These are phyloP conservation scores for Gobio gobio DNA, from an alignment of 2,113 vertebrate genomes.

Conservation along the genomic window DNA sequence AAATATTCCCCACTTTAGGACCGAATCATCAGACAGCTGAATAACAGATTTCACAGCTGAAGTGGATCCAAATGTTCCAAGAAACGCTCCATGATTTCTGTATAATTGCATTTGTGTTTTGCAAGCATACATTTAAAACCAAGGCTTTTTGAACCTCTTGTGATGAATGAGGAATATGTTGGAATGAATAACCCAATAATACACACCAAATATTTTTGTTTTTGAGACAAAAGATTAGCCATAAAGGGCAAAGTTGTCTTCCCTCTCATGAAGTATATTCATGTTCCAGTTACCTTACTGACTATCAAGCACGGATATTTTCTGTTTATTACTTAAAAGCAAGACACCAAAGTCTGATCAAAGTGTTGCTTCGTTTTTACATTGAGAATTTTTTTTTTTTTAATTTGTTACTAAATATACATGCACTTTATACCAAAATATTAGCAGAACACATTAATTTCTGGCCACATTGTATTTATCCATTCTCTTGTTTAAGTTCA, in stretches of 20 bases:
- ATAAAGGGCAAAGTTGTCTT: constrained; percentile 9
- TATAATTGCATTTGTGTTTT: constrained; percentile 49
- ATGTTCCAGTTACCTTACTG: no score
- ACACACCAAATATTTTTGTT: not conserved
- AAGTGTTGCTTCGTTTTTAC: no score
- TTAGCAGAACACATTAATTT: no score
- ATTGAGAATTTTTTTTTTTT: no score
- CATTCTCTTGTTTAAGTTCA: no score
- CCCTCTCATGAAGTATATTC: no score
- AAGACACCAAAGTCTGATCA: not conserved
- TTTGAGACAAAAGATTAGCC: constrained; percentile 18
- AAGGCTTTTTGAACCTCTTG: constrained; percentile 30
- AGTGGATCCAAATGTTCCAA: constrained; percentile 37
- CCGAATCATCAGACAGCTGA: constrained; percentile 44
- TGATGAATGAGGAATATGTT: constrained; percentile 33
- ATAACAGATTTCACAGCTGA: constrained; percentile 54
- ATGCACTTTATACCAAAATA: no score
- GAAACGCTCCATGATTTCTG: constrained; percentile 36
- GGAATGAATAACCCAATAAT: not conserved
- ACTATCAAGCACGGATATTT: not conserved
- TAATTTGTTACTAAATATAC: not conserved
- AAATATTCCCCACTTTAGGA: constrained; percentile 33
- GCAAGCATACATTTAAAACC: constrained; percentile 18
- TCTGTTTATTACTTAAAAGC: not conserved
- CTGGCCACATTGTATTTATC: no score